Base-by-base conservation (phyloP, 2,888 invertebrate species). In the Drosophila antonietae region DNA sequence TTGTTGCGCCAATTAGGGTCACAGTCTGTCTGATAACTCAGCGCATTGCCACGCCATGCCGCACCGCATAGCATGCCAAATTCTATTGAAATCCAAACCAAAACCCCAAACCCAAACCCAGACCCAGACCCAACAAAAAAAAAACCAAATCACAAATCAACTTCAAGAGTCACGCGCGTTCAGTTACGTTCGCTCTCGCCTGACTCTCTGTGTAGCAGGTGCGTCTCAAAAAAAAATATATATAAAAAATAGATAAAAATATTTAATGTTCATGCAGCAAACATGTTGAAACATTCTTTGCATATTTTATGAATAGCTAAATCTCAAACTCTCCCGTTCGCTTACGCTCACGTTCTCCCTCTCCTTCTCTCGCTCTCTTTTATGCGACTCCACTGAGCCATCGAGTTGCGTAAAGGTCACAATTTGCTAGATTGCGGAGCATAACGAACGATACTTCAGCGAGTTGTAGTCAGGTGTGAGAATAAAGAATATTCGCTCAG, bases 1-100 rank as follows among this genome's bases (percentile, higher is more conserved):
- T 67, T 60, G 78, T 68, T 72, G 68, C 67, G 46, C 51, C 83
- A 85, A 88, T 86, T 88, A 75, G 88, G 83, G 88, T 86, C 88
- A 83, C 55, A 63, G 59, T 44, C 62, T 67, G 58, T 35, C 53
- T 49, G 37, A 60, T 63, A 76, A 79, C 47, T 52, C 37, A 43
- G 23, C 41, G 1, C 43, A 8, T 12, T 31, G 1, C 49, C 28
- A 28, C 28, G 7, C 33, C 33, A 15, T 18, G 7, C 33, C 33
- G 51, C 33, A 15, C 2, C 20, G 23, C 43, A 31, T 49, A 15
- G 46, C 52, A 49, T 39, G 23, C n/a, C 20, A 47, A 56, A 73
- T 60, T 52, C 18, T 44, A 67, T 61, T 58, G 18, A 57, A 56
- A 23, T 10, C 20, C 49, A 69, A n/a, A 28, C 39, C 39, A 28